These are phyloP conservation scores for Cirrhinus mrigala DNA, from an alignment of 2,797 vertebrate species.

Conservation along the genomic window DNA sequence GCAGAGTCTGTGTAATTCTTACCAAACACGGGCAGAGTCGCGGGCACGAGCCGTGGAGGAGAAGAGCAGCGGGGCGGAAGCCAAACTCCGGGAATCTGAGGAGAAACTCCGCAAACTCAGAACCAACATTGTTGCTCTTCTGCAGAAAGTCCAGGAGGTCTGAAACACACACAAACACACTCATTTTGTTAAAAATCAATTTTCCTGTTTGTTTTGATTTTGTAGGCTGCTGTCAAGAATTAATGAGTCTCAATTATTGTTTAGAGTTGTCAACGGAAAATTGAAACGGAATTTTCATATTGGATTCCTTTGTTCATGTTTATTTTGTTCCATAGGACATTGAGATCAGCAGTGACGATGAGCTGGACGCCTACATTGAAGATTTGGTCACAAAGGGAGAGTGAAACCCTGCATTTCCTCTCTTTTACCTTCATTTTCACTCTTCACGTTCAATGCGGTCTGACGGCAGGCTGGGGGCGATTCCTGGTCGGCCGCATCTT, in stretches of 20 bases:
- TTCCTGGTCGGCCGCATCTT: not conserved
- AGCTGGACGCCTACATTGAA: conserved; percentile 97
- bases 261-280: not conserved
- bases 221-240: not conserved
- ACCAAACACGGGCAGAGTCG: conserved; percentile 91
- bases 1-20: conserved; percentile 95
- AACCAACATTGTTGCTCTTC: conserved; percentile 94
- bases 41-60: conserved; percentile 93
- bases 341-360: conserved; percentile 98
- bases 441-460: not conserved
- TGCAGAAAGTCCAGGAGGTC: conserved; percentile 99
- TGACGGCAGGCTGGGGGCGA: not conserved
- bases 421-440: conserved; percentile 10
- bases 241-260: not conserved
- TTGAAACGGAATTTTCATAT: no score
- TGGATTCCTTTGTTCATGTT: not conserved
- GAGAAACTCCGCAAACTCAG: conserved; percentile 96
- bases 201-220: not conserved
- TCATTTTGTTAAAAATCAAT: not conserved
- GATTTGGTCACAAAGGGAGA: conserved; percentile 98
- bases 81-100: conserved; percentile 88
- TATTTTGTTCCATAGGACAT: conserved; percentile 85
- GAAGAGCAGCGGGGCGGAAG: conserved; percentile 85
- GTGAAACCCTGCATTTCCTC: conserved; percentile 70
- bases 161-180: not conserved